Percentiles rank a stretch among this genome's conserved stretches.
Conservation (phyloP, 2,888 invertebrate species). For the Stratiomys singularior region DNA sequence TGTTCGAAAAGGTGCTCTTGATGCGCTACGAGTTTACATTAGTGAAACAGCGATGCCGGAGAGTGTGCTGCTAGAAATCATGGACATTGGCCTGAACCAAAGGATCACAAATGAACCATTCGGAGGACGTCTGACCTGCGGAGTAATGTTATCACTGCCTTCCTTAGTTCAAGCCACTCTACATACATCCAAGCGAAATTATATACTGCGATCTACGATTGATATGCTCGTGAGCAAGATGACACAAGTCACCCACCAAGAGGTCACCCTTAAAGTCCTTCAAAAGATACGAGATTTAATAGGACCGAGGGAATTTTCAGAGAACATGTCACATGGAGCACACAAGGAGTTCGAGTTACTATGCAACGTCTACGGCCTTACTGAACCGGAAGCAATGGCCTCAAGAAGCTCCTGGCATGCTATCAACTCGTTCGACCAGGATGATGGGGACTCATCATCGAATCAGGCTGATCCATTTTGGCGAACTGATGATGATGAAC, state of each 20-base stretch:
- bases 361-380: slow-evolving; percentile 70
- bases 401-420: slow-evolving; percentile 49
- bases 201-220: slow-evolving; percentile 68
- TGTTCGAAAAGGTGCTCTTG: slow-evolving; percentile 81
- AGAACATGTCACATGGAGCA: slow-evolving; percentile 67
- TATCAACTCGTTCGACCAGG: slow-evolving; percentile 51
- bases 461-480: slow-evolving; percentile 52
- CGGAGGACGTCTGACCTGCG: slow-evolving; percentile 71
- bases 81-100: slow-evolving; percentile 73
- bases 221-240: slow-evolving; percentile 70
- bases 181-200: slow-evolving; percentile 66
- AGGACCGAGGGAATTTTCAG: slow-evolving; percentile 74
- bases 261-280: slow-evolving; percentile 75
- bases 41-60: slow-evolving; percentile 75
- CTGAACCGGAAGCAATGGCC: slow-evolving; percentile 7
- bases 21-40: slow-evolving; percentile 79
- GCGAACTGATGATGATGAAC: slow-evolving; percentile 56
- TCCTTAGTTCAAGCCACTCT: slow-evolving; percentile 70
- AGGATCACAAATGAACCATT: slow-evolving; percentile 67
- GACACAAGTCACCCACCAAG: slow-evolving; percentile 72
- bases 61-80: slow-evolving; percentile 72
- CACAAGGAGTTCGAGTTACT: slow-evolving; percentile 71
- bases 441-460: slow-evolving; percentile 39
- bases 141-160: slow-evolving; percentile 74
- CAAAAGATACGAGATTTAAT: slow-evolving; percentile 76